A percentile compares a stretch with the other conserved stretches of the same genome.
Evolutionary conservation across 2,797 vertebrate species (phyloP).

Genomic region (Cossypha polioptera): DNA sequence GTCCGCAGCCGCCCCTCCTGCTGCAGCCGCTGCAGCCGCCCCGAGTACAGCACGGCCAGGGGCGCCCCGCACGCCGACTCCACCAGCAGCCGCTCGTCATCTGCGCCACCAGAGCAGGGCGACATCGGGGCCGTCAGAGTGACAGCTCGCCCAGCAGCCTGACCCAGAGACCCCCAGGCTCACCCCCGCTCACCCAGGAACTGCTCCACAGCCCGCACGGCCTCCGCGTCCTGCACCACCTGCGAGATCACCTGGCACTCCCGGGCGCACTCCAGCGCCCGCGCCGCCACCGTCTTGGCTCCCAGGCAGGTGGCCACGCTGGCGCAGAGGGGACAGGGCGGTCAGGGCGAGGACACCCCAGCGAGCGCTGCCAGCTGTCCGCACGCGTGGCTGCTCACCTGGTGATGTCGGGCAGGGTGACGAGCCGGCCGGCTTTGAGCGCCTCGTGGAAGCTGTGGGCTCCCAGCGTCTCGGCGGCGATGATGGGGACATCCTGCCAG

Average conservation of each 20-base stretch:
- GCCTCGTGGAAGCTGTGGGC: slow-evolving; percentile 86
- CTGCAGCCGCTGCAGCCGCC: slow-evolving; percentile 80
- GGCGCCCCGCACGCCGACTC: slow-evolving; percentile 87
- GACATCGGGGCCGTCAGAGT: accelerated
- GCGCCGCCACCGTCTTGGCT: slow-evolving; percentile 80
- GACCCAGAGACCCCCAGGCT: accelerated
- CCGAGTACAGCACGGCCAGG: slow-evolving; percentile 85
- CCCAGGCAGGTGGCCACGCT: slow-evolving; percentile 88
- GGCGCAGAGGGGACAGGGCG: background rate
- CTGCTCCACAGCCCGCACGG: slow-evolving; percentile 80
- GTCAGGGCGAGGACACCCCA: accelerated
- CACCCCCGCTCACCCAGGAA: slow-evolving; percentile 83
- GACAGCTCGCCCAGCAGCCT: accelerated
- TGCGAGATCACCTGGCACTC: slow-evolving; percentile 82
- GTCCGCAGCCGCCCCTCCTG: slow-evolving; percentile 73
- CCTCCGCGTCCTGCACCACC: slow-evolving; percentile 86
- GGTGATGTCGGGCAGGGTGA: slow-evolving; percentile 86
- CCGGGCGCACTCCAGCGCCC: slow-evolving; percentile 79
- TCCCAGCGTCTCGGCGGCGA: slow-evolving; percentile 88
- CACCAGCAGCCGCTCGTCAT: slow-evolving; percentile 90
- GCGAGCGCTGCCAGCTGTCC: accelerated
- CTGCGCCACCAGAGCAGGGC: slow-evolving; percentile 42
- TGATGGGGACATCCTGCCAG: slow-evolving; percentile 85
- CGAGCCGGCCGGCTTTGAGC: slow-evolving; percentile 77
- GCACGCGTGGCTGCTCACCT: slow-evolving; percentile 71